Evolutionary conservation across 2,888 invertebrate species (phyloP).

Genomic region (Hypselothyrea guttata): DNA sequence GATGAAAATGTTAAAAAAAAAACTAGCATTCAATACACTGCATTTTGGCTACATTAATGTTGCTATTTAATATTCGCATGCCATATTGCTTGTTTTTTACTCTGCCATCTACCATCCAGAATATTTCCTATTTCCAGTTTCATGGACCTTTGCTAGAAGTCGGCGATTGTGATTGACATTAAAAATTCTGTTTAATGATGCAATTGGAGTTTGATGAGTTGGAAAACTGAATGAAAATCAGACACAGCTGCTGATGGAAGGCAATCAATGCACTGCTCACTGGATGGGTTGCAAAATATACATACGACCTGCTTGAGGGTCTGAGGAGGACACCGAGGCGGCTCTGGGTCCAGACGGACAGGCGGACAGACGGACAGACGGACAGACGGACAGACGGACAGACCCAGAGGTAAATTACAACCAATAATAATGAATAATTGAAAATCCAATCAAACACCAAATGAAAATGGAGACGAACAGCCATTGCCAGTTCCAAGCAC

Average conservation of each 20-base stretch:
- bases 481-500: constrained; percentile 36
- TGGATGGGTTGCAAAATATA: constrained; percentile 14
- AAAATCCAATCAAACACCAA: constrained; percentile 82
- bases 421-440: constrained; percentile 83
- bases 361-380: not conserved
- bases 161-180: constrained; percentile 47
- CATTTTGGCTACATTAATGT: too few species aligned
- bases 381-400: constrained; percentile 2
- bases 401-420: constrained; percentile 79
- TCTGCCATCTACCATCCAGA: too few species aligned
- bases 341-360: not conserved
- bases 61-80: too few species aligned
- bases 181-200: constrained; percentile 80
- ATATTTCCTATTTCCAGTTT: too few species aligned
- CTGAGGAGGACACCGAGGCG: not conserved
- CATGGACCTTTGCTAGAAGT: too few species aligned
- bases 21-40: too few species aligned
- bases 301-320: too few species aligned
- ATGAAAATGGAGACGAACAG: constrained; percentile 72
- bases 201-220: constrained; percentile 77
- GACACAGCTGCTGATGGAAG: constrained; percentile 38
- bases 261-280: constrained; percentile 69
- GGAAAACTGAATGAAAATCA: constrained; percentile 61
- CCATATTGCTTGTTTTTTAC: too few species aligned
- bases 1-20: too few species aligned